A percentile compares a stretch with the other conserved stretches of the same genome.
phyloP scores from a whole-genome alignment of 2,797 vertebrate genomes.

The Ctenosaura bakeri region DNA sequence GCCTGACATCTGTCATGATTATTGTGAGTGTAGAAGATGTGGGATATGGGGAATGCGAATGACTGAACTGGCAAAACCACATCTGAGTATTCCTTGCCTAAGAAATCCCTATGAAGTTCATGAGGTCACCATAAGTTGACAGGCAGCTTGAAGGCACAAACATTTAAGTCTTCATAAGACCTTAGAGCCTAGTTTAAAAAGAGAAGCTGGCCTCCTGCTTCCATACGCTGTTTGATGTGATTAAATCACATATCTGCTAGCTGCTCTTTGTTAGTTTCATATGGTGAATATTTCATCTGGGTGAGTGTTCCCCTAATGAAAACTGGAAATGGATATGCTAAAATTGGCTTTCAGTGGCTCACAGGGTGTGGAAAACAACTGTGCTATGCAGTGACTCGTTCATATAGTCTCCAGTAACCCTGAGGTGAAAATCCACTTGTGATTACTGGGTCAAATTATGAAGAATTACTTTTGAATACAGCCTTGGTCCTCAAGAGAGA shows the following conservation, averaged over 20 bases:
- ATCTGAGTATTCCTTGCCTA: too few relatives aligned
- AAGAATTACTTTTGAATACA: background rate
- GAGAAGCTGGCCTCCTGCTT: background rate
- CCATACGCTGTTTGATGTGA: background rate
- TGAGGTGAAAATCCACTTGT: background rate
- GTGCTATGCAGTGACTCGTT: too few relatives aligned
- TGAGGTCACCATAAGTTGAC: too few relatives aligned
- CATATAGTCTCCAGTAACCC: background rate
- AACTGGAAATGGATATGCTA: too few relatives aligned
- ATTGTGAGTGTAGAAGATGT: background rate
- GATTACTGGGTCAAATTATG: background rate
- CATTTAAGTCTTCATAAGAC: background rate
- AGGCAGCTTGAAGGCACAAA: too few relatives aligned
- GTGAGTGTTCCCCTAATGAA: background rate
- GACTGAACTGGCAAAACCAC: background rate
- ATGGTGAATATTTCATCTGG: too few relatives aligned
- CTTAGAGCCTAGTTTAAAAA: background rate
- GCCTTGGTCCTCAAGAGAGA: background rate
- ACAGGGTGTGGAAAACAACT: background rate
- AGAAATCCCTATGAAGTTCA: too few relatives aligned
- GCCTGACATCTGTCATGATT: too few relatives aligned
- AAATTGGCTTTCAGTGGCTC: too few relatives aligned
- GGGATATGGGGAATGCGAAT: background rate
- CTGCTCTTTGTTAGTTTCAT: background rate
- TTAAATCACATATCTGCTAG: background rate